A percentile compares a stretch with the other conserved stretches of the same genome.
These are phyloP conservation scores for Calameuta idolon DNA, from an alignment of 2,888 invertebrate genomes.

Conservation along the genomic window DNA sequence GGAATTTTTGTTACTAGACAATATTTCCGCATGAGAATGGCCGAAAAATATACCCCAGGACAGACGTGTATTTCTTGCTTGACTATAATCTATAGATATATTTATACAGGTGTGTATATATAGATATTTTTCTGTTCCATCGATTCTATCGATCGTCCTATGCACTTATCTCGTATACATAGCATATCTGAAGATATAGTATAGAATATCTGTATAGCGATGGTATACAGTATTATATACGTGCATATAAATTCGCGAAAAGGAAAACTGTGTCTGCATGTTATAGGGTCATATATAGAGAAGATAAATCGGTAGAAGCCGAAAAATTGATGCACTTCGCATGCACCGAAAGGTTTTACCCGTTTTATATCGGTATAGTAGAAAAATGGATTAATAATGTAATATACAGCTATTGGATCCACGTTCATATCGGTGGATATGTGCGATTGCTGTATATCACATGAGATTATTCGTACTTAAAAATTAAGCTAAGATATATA, in stretches of 20 bases:
- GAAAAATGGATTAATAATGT: not conserved
- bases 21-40: not conserved
- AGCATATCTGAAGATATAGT: not conserved
- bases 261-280: not conserved
- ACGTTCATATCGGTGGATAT: not conserved
- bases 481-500: not conserved
- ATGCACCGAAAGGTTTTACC: not conserved
- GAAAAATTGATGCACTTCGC: not conserved
- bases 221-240: not conserved
- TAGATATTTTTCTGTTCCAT: not conserved
- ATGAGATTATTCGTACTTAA: not conserved
- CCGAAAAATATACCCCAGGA: not conserved
- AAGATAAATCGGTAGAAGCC: not conserved
- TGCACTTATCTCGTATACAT: slow-evolving; percentile 1
- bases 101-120: not conserved
- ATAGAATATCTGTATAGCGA: too few relatives aligned
- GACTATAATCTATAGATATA: not conserved
- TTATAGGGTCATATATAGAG: not conserved
- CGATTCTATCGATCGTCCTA: not conserved
- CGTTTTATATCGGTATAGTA: not conserved
- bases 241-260: not conserved
- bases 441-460: not conserved
- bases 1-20: not conserved
- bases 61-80: not conserved
- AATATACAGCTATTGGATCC: not conserved